phyloP scores from a whole-genome alignment of 2,888 invertebrate species.

The Drosophila anomalata region DNA sequence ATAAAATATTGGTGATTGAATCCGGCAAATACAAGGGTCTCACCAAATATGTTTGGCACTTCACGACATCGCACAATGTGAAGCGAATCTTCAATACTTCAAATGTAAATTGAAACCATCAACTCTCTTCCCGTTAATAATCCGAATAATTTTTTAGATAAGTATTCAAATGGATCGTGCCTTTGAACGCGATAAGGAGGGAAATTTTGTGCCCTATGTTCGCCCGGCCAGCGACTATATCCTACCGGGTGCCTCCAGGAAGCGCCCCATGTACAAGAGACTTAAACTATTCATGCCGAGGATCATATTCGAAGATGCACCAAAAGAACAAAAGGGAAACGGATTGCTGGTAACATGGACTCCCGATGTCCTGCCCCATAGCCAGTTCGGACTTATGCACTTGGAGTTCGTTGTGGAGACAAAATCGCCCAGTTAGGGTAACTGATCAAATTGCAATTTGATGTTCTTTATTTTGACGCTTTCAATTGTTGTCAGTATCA shows the following conservation, averaged over 20 bases:
- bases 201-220: slow-evolving; percentile 68
- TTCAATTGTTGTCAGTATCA: slow-evolving; percentile 25
- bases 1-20: slow-evolving; percentile 87
- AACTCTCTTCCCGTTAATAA: not conserved
- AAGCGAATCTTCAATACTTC: slow-evolving; percentile 89
- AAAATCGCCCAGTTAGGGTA: slow-evolving; percentile 63
- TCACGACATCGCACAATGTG: slow-evolving; percentile 88
- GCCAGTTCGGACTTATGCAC: slow-evolving; percentile 89
- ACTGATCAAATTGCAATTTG: slow-evolving; percentile 41
- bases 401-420: slow-evolving; percentile 90
- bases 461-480: slow-evolving; percentile 69
- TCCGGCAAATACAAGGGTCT: slow-evolving; percentile 88
- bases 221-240: slow-evolving; percentile 23
- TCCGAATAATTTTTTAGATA: slow-evolving; percentile 32
- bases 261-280: slow-evolving; percentile 72
- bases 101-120: slow-evolving; percentile 64
- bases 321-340: slow-evolving; percentile 84
- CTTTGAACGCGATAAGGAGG: slow-evolving; percentile 67
- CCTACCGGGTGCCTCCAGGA: slow-evolving; percentile 42
- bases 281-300: slow-evolving; percentile 70
- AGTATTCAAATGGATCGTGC: slow-evolving; percentile 65
- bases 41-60: slow-evolving; percentile 89
- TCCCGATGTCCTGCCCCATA: slow-evolving; percentile 88
- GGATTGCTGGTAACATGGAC: slow-evolving; percentile 91
- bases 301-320: slow-evolving; percentile 66